A percentile compares a stretch with the other conserved stretches of the same genome.
Evolutionary conservation across 2,888 invertebrate genomes (phyloP).

Genomic region (Pterostichus niger): DNA sequence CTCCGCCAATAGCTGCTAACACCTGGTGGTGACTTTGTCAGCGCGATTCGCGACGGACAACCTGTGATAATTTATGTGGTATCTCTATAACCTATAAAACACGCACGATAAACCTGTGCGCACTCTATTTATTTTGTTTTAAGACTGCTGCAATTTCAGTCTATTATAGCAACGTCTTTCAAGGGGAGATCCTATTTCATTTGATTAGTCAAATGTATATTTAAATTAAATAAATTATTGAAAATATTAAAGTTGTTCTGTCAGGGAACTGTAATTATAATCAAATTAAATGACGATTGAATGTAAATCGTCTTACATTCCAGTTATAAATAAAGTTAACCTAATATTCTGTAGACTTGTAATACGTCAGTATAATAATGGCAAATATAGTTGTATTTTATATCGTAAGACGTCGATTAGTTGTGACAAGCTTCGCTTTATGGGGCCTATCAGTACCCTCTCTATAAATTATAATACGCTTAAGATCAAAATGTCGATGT

Average conservation of each 20-base stretch:
- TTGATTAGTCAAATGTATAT: constrained; percentile 21
- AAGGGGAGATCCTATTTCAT: constrained; percentile 23
- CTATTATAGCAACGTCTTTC: neutral
- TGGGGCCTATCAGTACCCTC: constrained; percentile 49
- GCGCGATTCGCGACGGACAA: constrained; percentile 46
- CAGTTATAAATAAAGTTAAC: constrained; percentile 49
- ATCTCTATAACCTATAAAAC: constrained; percentile 42
- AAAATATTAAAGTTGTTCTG: constrained; percentile 13
- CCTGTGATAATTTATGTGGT: constrained; percentile 66
- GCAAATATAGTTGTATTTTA: constrained; percentile 64
- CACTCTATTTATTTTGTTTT: constrained; percentile 7
- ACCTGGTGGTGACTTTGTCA: constrained; percentile 24
- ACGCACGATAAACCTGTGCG: neutral
- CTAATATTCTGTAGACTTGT: constrained; percentile 50
- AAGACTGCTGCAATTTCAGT: constrained; percentile 29
- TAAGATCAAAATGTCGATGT: constrained; percentile 63
- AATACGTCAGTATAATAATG: constrained; percentile 37
- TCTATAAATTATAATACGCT: constrained; percentile 58
- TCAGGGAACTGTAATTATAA: constrained; percentile 6
- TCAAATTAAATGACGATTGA: constrained; percentile 29
- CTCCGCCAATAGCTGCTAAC: constrained; percentile 60
- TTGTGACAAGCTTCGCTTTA: constrained; percentile 47
- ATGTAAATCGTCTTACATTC: constrained; percentile 54
- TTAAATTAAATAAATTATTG: constrained; percentile 7
- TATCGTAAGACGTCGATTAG: constrained; percentile 36